Evolutionary conservation across 2,113 vertebrate species (phyloP).

Genomic region (Axis porcinus): DNA sequence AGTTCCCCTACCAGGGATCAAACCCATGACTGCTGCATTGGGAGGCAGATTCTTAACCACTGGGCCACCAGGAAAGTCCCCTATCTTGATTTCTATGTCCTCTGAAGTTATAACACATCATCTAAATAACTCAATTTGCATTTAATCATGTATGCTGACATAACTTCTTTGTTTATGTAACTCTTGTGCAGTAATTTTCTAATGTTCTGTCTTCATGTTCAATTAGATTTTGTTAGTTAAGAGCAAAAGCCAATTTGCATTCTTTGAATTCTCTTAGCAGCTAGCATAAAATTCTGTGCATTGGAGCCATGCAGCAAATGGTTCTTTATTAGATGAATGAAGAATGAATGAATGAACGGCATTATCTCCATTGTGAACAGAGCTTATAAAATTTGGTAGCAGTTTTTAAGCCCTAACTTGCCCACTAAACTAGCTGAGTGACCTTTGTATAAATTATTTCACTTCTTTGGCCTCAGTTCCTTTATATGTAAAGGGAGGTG

Average conservation of each 20-base stretch:
- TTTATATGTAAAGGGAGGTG: neutral
- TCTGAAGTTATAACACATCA: neutral
- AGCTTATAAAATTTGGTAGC: neutral
- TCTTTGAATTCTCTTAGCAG: neutral
- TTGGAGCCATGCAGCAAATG: neutral
- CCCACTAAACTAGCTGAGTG: neutral
- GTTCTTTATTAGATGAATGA: neutral
- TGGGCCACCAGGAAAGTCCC: neutral
- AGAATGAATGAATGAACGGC: neutral
- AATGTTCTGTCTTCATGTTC: neutral
- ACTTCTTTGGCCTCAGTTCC: neutral
- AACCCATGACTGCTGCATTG: neutral
- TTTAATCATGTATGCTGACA: neutral
- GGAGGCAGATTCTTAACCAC: neutral
- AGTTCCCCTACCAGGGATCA: neutral
- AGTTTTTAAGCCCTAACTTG: neutral
- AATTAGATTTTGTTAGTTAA: slow-evolving; percentile 34
- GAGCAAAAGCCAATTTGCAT: neutral
- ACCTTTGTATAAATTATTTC: neutral
- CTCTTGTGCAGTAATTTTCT: neutral
- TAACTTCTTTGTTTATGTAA: neutral
- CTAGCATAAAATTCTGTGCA: neutral
- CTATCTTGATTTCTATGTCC: neutral
- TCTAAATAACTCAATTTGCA: neutral
- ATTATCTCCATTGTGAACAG: neutral